A percentile compares a stretch with the other conserved stretches of the same genome.
phyloP scores from a whole-genome alignment of 2,113 vertebrate species.

The Hippocampus abdominalis region DNA sequence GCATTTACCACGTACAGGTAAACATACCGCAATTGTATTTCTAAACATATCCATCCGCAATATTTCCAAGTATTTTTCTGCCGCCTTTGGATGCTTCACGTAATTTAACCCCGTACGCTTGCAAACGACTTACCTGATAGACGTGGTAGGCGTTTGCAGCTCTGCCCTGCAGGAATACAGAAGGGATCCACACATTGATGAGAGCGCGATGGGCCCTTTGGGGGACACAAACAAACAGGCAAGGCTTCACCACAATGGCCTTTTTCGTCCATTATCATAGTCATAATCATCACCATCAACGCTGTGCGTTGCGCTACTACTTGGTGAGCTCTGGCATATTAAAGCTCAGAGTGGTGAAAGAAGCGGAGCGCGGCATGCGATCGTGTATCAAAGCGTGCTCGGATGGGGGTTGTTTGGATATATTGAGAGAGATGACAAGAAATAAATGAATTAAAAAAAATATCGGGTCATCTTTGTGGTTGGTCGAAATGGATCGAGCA shows the following conservation, averaged over 20 bases:
- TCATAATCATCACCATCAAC: constrained; percentile 29
- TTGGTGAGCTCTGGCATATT: constrained; percentile 11
- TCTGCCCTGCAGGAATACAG: constrained; percentile 92
- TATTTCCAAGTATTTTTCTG: not conserved
- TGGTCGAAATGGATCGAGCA: not conserved
- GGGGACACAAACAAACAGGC: constrained; percentile 45
- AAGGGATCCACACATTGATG: constrained; percentile 98
- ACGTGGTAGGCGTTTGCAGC: constrained; percentile 96
- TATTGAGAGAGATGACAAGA: not conserved
- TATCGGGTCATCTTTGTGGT: not conserved
- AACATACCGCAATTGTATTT: not conserved
- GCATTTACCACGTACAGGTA: not conserved
- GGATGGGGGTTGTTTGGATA: not conserved
- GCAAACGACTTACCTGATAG: constrained; percentile 80
- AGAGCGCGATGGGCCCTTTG: constrained; percentile 91
- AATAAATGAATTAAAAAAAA: not conserved
- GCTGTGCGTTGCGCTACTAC: constrained; percentile 7
- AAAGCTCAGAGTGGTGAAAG: constrained; percentile 24
- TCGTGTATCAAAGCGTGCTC: not conserved
- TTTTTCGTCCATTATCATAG: constrained; percentile 15
- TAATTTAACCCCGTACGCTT: not conserved
- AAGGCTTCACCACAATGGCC: constrained; percentile 13
- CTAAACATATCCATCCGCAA: not conserved
- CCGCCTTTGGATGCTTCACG: no score
- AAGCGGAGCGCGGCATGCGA: constrained; percentile 8